phyloP scores from a whole-genome alignment of 2,888 invertebrate species.

The Drosophila villosipedis region DNA sequence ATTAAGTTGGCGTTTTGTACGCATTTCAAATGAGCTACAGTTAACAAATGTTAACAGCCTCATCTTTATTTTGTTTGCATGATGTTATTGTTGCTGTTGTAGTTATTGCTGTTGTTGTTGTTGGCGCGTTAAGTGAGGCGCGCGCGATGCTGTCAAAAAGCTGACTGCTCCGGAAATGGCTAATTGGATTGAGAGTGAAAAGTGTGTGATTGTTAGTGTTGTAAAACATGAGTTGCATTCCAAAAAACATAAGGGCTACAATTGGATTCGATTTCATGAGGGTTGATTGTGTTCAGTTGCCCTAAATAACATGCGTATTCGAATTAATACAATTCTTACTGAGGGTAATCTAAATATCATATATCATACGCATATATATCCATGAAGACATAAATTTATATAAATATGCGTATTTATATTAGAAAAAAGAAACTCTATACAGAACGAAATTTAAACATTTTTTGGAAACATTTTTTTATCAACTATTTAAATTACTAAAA shows the following conservation, averaged over 20 bases:
- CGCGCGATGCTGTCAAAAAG: constrained; percentile 58
- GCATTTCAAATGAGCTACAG: constrained; percentile 78
- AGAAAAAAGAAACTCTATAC: not conserved
- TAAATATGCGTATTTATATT: not conserved
- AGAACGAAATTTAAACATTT: not conserved
- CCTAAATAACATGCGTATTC: constrained; percentile 9
- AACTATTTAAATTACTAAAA: not conserved
- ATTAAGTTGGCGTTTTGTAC: constrained; percentile 67
- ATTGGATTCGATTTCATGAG: constrained; percentile 39
- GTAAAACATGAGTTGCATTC: constrained; percentile 32
- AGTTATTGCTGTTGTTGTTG: constrained; percentile 23
- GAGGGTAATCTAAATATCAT: not conserved
- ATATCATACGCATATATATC: not conserved
- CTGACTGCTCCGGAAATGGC: constrained; percentile 71
- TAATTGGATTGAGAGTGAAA: constrained; percentile 65
- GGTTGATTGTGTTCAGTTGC: constrained; percentile 24
- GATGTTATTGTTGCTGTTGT: constrained; percentile 13
- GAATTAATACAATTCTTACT: constrained; percentile 4
- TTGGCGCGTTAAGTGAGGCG: constrained; percentile 53
- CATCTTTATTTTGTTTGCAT: constrained; percentile 45
- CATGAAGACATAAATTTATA: not conserved
- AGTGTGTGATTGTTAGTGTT: constrained; percentile 47
- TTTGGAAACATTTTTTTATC: not conserved
- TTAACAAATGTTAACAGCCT: constrained; percentile 60
- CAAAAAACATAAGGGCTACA: constrained; percentile 34